Evolutionary conservation across 2,888 invertebrate genomes (phyloP).

Genomic region (Caenorhabditis becei): DNA sequence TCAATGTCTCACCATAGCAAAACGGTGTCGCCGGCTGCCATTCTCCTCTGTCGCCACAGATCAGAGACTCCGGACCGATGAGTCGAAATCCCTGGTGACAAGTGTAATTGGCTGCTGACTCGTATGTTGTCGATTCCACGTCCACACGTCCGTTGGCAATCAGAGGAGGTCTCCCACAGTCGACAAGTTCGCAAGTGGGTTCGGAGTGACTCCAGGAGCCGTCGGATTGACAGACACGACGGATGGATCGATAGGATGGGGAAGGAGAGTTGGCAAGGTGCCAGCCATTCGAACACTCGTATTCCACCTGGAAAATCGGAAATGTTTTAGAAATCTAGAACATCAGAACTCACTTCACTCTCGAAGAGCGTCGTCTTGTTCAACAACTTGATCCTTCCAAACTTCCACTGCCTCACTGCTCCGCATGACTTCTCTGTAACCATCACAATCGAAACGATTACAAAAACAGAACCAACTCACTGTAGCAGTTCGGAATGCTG

Average conservation of each 20-base stretch:
- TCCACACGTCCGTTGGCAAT: constrained; percentile 71
- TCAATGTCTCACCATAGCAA: constrained; percentile 70
- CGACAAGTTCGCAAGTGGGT: constrained; percentile 68
- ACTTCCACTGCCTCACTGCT: constrained; percentile 56
- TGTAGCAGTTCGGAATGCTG: constrained; percentile 71
- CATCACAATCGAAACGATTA: no score
- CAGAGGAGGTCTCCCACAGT: constrained; percentile 70
- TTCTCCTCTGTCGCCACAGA: constrained; percentile 69
- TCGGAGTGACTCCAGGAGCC: constrained; percentile 69
- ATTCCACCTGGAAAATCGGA: constrained; percentile 65
- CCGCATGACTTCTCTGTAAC: constrained; percentile 62
- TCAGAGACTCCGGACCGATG: constrained; percentile 71
- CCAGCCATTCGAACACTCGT: constrained; percentile 71
- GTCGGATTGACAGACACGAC: constrained; percentile 70
- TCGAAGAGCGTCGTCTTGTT: constrained; percentile 62
- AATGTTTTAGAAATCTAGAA: not conserved
- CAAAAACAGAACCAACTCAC: no score
- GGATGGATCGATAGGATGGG: constrained; percentile 49
- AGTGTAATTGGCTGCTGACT: constrained; percentile 71
- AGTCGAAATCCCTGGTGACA: constrained; percentile 73
- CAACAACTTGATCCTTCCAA: constrained; percentile 59
- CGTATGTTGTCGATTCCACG: constrained; percentile 64
- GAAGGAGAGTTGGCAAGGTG: constrained; percentile 55
- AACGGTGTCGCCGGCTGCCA: constrained; percentile 76
- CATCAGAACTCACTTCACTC: constrained; percentile 37